These are phyloP conservation scores for Trissolcus brochymenae DNA, from an alignment of 2,888 invertebrate genomes.

Conservation along the genomic window DNA sequence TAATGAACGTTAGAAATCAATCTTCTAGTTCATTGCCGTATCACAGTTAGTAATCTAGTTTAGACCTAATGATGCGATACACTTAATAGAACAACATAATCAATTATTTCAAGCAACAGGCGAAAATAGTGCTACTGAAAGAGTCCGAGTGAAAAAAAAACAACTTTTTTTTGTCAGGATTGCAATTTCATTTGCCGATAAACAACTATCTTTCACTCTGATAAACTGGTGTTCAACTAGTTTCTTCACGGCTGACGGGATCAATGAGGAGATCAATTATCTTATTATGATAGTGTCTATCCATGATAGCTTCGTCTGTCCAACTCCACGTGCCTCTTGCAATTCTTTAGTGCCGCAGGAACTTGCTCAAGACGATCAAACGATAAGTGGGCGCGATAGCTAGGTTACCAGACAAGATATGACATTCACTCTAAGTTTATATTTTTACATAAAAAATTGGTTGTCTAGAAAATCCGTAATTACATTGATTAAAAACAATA, in stretches of 20 bases:
- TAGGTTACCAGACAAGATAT: conserved; percentile 52
- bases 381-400: conserved; percentile 44
- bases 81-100: conserved; percentile 22
- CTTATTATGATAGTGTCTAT: conserved; percentile 38
- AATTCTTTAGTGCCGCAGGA: conserved; percentile 24
- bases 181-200: conserved; percentile 15
- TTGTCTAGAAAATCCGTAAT: too few species aligned
- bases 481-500: too few species aligned
- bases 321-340: conserved; percentile 34
- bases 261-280: conserved; percentile 41
- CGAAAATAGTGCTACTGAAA: not conserved
- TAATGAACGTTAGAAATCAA: conserved; percentile 9
- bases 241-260: conserved; percentile 21
- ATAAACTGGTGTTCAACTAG: conserved; percentile 11
- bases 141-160: not conserved
- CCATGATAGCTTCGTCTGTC: conserved; percentile 29
- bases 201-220: not conserved
- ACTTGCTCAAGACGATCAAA: conserved; percentile 47
- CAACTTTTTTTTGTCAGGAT: conserved; percentile 18
- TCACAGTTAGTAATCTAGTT: conserved; percentile 15
- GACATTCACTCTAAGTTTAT: conserved; percentile 25
- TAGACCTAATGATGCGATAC: conserved; percentile 32
- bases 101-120: conserved; percentile 16
- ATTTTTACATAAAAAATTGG: not conserved
- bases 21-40: conserved; percentile 7